A percentile compares a stretch with the other conserved stretches of the same genome.
Conservation (phyloP, 2,888 invertebrate species). For the Agrotis ipsilon region DNA sequence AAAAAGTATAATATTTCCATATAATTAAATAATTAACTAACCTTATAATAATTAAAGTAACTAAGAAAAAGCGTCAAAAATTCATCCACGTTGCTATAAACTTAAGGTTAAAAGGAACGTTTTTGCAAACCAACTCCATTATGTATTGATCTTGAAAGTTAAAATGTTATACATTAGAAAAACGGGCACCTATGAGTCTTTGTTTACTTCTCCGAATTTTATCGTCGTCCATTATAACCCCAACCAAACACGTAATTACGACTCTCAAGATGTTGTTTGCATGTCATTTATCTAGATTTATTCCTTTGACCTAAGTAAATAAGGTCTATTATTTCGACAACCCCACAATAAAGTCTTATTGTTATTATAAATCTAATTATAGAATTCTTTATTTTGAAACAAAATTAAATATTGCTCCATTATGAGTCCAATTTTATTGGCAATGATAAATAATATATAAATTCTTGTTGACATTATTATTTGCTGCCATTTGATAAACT, state of each 20-base stretch:
- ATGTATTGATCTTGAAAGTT: too few species aligned
- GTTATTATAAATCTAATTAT: conserved; percentile 25
- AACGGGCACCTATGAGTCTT: too few species aligned
- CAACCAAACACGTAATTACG: background rate
- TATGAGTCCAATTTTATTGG: conserved; percentile 13
- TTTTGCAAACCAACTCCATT: too few species aligned
- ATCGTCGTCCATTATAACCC: background rate
- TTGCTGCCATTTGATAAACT: conserved; percentile 15
- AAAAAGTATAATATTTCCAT: too few species aligned
- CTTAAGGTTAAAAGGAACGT: too few species aligned
- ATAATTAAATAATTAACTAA: too few species aligned
- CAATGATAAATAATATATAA: conserved; percentile 19
- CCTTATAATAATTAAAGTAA: too few species aligned
- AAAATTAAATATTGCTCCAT: conserved; percentile 14
- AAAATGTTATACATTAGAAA: too few species aligned
- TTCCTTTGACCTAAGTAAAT: background rate
- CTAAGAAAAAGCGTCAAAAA: too few species aligned
- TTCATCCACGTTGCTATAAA: too few species aligned
- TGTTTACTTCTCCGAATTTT: background rate
- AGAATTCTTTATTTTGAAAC: background rate
- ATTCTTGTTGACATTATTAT: conserved; percentile 26
- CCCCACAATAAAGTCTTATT: conserved; percentile 3
- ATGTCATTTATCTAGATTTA: conserved; percentile 7
- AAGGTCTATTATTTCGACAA: background rate
- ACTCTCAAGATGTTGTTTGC: background rate